phyloP scores from a whole-genome alignment of 2,797 vertebrate species.

The Danio tinwini region DNA sequence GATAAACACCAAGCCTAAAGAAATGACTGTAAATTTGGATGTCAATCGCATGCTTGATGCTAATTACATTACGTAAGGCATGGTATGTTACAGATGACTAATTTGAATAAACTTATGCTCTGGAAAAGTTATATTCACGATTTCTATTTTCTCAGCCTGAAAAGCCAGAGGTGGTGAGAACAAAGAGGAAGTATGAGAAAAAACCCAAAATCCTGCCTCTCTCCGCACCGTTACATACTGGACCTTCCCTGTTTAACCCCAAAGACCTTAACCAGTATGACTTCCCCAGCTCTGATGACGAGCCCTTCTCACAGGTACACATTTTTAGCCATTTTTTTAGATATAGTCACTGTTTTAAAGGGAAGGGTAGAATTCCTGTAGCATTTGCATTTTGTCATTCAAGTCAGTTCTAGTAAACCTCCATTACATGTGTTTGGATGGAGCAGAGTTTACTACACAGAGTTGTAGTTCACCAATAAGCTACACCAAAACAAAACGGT shows the following conservation, averaged over 20 bases:
- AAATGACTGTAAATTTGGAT: background rate
- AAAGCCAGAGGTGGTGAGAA: conserved; percentile 91
- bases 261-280: conserved; percentile 99
- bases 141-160: conserved; percentile 81
- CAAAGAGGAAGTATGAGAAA: conserved; percentile 98
- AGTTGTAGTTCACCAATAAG: too few relatives aligned
- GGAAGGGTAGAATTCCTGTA: too few relatives aligned
- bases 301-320: conserved; percentile 91
- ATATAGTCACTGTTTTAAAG: background rate
- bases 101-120: background rate
- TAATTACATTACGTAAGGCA: too few relatives aligned
- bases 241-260: conserved; percentile 91
- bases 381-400: too few relatives aligned
- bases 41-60: too few relatives aligned
- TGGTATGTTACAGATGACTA: too few relatives aligned
- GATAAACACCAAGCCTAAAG: background rate
- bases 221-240: conserved; percentile 83
- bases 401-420: too few relatives aligned
- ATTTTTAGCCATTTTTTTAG: background rate
- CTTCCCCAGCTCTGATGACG: conserved; percentile 98
- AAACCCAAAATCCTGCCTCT: conserved; percentile 92
- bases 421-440: too few relatives aligned
- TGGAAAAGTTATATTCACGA: background rate
- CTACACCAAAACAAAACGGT: too few relatives aligned
- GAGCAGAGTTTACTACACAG: too few relatives aligned